phyloP scores from a whole-genome alignment of 2,113 vertebrate species.

The Tyrannus savana region DNA sequence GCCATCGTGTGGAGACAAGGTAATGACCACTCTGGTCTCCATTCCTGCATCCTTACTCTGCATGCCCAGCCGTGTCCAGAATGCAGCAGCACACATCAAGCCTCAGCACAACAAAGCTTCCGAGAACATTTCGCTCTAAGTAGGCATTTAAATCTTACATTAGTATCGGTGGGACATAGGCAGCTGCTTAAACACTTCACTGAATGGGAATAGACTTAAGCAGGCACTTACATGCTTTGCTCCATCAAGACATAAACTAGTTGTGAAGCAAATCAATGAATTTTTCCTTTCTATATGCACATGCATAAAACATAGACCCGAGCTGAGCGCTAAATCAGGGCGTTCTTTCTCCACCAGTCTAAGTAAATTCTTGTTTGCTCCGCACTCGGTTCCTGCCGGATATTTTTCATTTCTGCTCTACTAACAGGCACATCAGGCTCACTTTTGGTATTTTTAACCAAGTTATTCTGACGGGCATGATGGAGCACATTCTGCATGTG shows the following conservation, averaged over 20 bases:
- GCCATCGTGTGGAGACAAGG: not conserved
- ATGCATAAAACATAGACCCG: not conserved
- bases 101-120: not conserved
- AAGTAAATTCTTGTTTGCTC: not conserved
- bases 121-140: not conserved
- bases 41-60: not conserved
- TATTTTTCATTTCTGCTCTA: not conserved
- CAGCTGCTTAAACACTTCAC: constrained; percentile 21
- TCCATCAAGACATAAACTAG: constrained; percentile 14
- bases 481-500: not conserved
- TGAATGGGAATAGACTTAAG: constrained; percentile 15
- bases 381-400: not conserved
- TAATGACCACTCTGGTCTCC: not conserved
- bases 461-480: not conserved
- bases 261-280: constrained; percentile 24
- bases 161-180: not conserved
- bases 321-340: constrained; percentile 11
- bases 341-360: not conserved
- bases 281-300: constrained; percentile 1
- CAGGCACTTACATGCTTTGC: not conserved
- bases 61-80: fast-evolving
- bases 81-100: not conserved
- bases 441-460: not conserved
- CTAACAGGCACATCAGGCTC: not conserved
- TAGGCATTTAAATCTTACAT: not conserved